Conservation (phyloP, 2,888 invertebrate species). For the Melolontha melolontha region DNA sequence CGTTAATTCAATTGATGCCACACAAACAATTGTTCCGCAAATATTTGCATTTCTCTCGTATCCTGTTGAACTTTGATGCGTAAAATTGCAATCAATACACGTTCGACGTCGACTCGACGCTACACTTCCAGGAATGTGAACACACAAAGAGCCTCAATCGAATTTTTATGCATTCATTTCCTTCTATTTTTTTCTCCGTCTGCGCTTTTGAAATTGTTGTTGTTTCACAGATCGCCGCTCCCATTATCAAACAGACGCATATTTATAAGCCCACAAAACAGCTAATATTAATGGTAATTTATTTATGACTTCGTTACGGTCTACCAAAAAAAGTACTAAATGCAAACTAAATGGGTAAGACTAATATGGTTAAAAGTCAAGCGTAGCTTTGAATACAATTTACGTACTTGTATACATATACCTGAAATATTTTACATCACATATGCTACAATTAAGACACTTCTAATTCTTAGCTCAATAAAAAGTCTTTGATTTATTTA, state of each 20-base stretch:
- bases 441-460: no score
- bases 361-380: background rate
- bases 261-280: conserved; percentile 38
- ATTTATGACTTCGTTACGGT: conserved; percentile 37
- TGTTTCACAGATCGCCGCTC: conserved; percentile 9
- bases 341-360: conserved; percentile 7
- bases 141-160: conserved; percentile 18
- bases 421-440: no score
- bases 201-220: conserved; percentile 27
- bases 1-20: background rate
- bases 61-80: conserved; percentile 19
- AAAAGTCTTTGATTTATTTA: no score
- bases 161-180: conserved; percentile 21
- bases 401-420: background rate
- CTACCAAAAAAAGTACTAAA: background rate
- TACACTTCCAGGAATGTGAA: conserved; percentile 27
- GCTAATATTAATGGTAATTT: conserved; percentile 42
- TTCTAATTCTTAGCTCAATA: no score
- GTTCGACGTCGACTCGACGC: conserved; percentile 12
- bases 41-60: conserved; percentile 14
- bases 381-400: background rate
- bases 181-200: conserved; percentile 4
- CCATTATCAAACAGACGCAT: conserved; percentile 37
- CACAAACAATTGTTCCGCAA: conserved; percentile 3
- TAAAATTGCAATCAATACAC: conserved; percentile 28